Conservation (phyloP, 2,888 invertebrate genomes). For the Habroteleia sp. region DNA sequence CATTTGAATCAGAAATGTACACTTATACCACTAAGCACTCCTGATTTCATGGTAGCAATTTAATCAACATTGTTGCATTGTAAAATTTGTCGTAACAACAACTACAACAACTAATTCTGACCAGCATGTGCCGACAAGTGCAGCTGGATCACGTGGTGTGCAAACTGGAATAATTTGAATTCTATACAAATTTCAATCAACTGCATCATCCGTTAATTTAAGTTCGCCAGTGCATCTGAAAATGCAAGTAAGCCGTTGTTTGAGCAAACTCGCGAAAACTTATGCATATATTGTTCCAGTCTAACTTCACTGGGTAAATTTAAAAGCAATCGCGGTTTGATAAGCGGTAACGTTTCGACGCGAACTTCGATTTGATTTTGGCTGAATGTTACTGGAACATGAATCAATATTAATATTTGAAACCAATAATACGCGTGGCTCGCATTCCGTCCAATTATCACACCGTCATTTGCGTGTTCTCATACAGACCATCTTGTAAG, state of each 20-base stretch:
- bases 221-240: constrained; percentile 17
- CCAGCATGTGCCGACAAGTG: constrained; percentile 8
- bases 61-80: neutral
- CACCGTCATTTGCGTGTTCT: no score
- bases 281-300: constrained; percentile 22
- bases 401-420: no score
- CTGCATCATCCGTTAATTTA: constrained; percentile 39
- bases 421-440: no score
- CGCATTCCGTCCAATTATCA: no score
- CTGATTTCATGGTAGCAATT: neutral
- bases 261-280: constrained; percentile 15
- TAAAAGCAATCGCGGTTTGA: constrained; percentile 17
- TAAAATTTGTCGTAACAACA: neutral
- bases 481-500: no score
- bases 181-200: constrained; percentile 31
- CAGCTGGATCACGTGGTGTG: constrained; percentile 6
- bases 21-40: no score
- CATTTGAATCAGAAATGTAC: no score
- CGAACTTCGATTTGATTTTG: constrained; percentile 3
- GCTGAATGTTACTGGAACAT: no score
- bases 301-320: constrained; percentile 7
- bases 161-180: constrained; percentile 26
- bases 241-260: constrained; percentile 30
- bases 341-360: neutral
- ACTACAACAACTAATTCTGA: constrained; percentile 21